These are phyloP conservation scores for Steinernema khuongi DNA, from an alignment of 1,140 invertebrate species.

Conservation along the genomic window DNA sequence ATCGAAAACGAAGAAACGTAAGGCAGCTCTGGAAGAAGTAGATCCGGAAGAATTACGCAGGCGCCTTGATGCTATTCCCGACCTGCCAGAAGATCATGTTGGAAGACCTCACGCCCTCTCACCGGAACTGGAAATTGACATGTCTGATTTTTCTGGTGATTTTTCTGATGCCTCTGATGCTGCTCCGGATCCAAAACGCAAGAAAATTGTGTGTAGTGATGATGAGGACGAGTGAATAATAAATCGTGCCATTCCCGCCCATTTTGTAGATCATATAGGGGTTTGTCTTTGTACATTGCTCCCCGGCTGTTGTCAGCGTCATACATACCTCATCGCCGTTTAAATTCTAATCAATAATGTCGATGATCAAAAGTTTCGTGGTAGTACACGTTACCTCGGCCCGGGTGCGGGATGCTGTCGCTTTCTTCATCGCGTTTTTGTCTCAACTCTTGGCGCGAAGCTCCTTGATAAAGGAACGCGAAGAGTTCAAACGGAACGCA, in stretches of 20 bases:
- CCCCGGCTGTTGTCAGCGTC: too few relatives aligned
- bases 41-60: neutral
- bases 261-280: neutral
- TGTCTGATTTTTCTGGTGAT: neutral
- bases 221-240: neutral
- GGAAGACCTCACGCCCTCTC: neutral
- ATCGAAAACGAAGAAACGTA: neutral
- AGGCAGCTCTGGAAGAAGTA: neutral
- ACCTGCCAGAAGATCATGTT: neutral
- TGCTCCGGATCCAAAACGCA: neutral
- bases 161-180: neutral
- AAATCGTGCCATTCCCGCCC: neutral
- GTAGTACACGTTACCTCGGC: neutral
- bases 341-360: conserved; percentile 3
- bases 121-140: neutral
- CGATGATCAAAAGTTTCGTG: neutral
- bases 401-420: too few relatives aligned
- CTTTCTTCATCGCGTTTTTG: too few relatives aligned
- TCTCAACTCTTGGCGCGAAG: neutral
- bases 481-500: neutral
- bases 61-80: neutral
- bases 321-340: too few relatives aligned
- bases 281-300: too few relatives aligned
- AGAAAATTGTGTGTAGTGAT: neutral
- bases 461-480: neutral